A percentile compares a stretch with the other conserved stretches of the same genome.
phyloP scores from a whole-genome alignment of 2,888 invertebrate species.

The Odontomyia ornata region DNA sequence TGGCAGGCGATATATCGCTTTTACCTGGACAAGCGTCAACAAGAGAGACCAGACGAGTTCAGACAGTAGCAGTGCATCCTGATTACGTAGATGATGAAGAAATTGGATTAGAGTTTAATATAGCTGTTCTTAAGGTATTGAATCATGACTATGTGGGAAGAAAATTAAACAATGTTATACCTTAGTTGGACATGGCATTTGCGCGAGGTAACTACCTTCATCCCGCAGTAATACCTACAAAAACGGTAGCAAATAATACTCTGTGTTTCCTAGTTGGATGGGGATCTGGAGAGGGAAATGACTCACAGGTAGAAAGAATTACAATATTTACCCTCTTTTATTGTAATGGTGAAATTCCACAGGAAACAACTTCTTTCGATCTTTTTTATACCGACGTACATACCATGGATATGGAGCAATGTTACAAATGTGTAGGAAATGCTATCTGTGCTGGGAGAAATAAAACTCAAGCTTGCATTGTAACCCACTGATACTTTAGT shows the following conservation, averaged over 20 bases:
- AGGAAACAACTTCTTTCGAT: background rate
- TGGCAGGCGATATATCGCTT: conserved; percentile 13
- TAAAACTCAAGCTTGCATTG: conserved; percentile 7
- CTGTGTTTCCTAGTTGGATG: conserved; percentile 27
- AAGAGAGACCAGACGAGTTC: conserved; percentile 12
- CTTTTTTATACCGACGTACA: conserved; percentile 1
- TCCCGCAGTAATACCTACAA: conserved; percentile 17
- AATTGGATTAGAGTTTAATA: background rate
- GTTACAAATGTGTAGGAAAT: conserved; percentile 25
- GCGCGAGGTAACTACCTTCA: conserved; percentile 12
- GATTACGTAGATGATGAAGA: background rate
- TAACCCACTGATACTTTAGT: background rate
- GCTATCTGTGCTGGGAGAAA: conserved; percentile 21
- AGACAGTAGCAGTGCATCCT: background rate
- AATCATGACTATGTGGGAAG: too few species aligned
- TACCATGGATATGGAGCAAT: conserved; percentile 36
- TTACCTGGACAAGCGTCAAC: background rate
- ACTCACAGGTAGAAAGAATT: background rate
- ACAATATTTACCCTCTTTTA: background rate
- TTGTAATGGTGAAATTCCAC: background rate
- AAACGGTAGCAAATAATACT: background rate
- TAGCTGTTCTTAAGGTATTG: conserved; percentile 20
- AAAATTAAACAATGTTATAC: background rate
- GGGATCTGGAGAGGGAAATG: background rate
- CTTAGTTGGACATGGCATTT: conserved; percentile 31